A percentile compares a stretch with the other conserved stretches of the same genome.
These are phyloP conservation scores for Mycteria americana DNA, from an alignment of 2,797 vertebrate genomes.

Conservation along the genomic window DNA sequence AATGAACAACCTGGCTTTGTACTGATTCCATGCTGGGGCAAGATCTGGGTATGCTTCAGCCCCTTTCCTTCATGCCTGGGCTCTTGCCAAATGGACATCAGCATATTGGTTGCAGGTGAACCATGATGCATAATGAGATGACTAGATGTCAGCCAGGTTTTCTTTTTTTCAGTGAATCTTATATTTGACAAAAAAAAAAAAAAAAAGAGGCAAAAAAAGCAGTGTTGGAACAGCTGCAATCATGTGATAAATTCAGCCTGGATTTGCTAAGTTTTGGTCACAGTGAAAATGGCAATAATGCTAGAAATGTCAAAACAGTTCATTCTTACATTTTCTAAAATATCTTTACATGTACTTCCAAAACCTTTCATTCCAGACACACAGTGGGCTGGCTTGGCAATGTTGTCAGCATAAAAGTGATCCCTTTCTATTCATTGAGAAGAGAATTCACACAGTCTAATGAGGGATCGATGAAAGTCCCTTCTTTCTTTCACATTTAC, in stretches of 20 bases:
- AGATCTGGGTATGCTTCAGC: neutral
- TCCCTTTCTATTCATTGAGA: neutral
- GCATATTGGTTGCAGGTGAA: neutral
- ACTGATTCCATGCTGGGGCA: neutral
- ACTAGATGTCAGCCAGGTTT: neutral
- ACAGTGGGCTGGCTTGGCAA: neutral
- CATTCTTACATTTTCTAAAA: neutral
- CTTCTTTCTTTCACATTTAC: neutral
- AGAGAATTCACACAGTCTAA: neutral
- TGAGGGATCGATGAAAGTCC: neutral
- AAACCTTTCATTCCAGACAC: neutral
- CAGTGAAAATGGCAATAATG: neutral
- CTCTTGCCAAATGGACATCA: neutral
- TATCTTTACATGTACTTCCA: neutral
- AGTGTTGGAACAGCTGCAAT: neutral
- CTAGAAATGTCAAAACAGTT: neutral
- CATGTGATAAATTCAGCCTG: neutral
- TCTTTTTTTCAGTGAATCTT: neutral
- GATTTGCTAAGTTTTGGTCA: neutral
- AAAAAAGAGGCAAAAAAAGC: accelerated
- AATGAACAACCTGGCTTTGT: neutral
- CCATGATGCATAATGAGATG: neutral
- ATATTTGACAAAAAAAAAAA: neutral
- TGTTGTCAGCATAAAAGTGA: neutral
- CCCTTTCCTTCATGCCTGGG: neutral